These are phyloP conservation scores for Melanerpes formicivorus DNA, from an alignment of 2,113 vertebrate species.

Conservation along the genomic window DNA sequence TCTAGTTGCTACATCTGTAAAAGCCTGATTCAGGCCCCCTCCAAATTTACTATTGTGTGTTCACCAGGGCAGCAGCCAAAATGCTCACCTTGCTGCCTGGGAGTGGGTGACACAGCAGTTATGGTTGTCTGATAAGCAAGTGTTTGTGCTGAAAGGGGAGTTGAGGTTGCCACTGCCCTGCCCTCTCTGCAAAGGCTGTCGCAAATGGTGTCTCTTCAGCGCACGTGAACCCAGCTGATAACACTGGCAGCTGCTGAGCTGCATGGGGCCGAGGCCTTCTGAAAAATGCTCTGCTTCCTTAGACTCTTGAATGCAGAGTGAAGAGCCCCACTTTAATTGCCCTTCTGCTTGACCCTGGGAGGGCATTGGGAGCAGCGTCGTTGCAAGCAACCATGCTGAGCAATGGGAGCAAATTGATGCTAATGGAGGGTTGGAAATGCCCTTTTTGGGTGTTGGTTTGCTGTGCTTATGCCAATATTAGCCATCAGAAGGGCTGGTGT, in stretches of 20 bases:
- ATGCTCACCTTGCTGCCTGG: not conserved
- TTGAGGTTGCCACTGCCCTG: not conserved
- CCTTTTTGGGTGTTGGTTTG: not conserved
- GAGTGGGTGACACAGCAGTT: fast-evolving
- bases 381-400: not conserved
- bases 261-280: not conserved
- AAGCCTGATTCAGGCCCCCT: not conserved
- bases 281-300: not conserved
- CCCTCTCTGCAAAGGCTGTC: not conserved
- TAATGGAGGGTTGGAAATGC: not conserved
- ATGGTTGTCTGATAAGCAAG: not conserved
- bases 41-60: fast-evolving
- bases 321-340: not conserved
- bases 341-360: fast-evolving
- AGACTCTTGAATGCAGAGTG: not conserved
- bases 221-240: fast-evolving
- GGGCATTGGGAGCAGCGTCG: fast-evolving
- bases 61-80: fast-evolving
- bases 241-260: not conserved
- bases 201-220: not conserved
- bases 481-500: not conserved
- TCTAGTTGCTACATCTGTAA: not conserved
- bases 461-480: not conserved
- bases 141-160: fast-evolving
- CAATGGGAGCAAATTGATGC: fast-evolving